A percentile compares a stretch with the other conserved stretches of the same genome.
Evolutionary conservation across 92 coral and sea anemone species (phyloP).

Genomic region (Paragorgia papillata): DNA sequence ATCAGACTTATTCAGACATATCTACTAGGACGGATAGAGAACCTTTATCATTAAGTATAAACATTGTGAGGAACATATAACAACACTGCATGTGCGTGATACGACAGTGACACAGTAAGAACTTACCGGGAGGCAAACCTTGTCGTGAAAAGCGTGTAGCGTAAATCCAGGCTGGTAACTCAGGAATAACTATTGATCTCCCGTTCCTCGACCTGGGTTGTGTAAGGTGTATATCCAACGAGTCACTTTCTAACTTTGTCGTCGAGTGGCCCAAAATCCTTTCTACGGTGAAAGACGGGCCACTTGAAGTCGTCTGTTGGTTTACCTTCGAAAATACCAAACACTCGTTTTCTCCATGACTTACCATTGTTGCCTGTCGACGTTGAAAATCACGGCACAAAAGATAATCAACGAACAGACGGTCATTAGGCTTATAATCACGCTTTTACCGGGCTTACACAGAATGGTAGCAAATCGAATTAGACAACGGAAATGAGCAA

Average conservation of each 20-base stretch:
- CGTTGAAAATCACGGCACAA: neutral
- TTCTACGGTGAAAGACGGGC: neutral
- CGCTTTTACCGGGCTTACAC: neutral
- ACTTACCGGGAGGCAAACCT: conserved; percentile 72
- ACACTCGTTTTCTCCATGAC: neutral
- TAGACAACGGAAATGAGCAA: neutral
- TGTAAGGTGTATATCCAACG: neutral
- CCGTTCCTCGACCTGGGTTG: neutral
- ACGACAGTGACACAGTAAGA: too few species aligned
- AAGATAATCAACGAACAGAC: neutral
- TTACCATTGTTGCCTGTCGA: neutral
- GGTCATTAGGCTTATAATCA: neutral
- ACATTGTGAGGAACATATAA: too few species aligned
- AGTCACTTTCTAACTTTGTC: neutral
- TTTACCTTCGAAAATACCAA: neutral
- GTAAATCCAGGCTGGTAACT: conserved; percentile 72
- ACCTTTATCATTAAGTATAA: too few species aligned
- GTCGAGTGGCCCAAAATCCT: neutral
- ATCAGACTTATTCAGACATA: too few species aligned
- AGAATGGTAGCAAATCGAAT: neutral
- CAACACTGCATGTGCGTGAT: too few species aligned
- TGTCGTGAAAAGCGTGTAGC: conserved; percentile 72
- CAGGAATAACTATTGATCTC: neutral
- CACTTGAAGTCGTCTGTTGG: neutral
- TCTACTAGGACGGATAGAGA: too few species aligned